These are phyloP conservation scores for Xylocopa sonorina DNA, from an alignment of 1,140 invertebrate genomes.

Conservation along the genomic window DNA sequence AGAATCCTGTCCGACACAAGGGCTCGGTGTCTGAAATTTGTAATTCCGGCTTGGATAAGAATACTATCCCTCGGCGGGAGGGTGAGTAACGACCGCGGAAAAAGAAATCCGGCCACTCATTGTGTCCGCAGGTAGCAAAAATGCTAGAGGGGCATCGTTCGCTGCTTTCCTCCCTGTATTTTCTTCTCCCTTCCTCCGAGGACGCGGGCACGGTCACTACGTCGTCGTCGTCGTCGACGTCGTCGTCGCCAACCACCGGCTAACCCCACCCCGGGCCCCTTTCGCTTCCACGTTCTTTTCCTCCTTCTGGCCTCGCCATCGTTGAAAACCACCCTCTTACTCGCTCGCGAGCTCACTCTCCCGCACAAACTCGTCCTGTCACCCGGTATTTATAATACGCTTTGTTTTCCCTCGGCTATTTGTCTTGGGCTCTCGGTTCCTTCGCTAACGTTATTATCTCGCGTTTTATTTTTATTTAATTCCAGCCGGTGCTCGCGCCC, in stretches of 20 bases:
- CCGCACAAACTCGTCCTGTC: conserved; percentile 63
- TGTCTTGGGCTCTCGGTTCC: conserved; percentile 68
- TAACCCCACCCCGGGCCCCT: not conserved
- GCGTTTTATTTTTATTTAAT: conserved; percentile 74
- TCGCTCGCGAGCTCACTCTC: conserved; percentile 45
- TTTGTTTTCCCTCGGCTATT: conserved; percentile 74
- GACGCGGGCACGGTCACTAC: conserved; percentile 48
- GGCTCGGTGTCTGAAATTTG: conserved; percentile 73
- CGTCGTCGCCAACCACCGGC: conserved; percentile 16
- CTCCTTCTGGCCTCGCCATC: conserved; percentile 38
- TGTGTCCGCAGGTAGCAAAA: conserved; percentile 76
- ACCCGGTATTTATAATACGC: conserved; percentile 74
- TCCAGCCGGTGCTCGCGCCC: conserved; percentile 35
- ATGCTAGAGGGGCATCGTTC: conserved; percentile 64
- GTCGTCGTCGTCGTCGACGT: conserved; percentile 30
- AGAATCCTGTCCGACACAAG: conserved; percentile 53
- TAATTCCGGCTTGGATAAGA: conserved; percentile 77
- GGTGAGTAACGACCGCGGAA: conserved; percentile 65
- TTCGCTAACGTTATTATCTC: conserved; percentile 71
- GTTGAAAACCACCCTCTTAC: conserved; percentile 60
- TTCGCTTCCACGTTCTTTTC: too few species aligned
- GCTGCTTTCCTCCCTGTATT: conserved; percentile 50
- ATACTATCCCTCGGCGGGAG: conserved; percentile 57
- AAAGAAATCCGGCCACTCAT: conserved; percentile 78
- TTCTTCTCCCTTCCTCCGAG: conserved; percentile 44